Evolutionary conservation across 2,797 vertebrate species (phyloP), one percentile per base, ranked within the genome.

Genomic region (Acipenser transmontanus): DNA sequence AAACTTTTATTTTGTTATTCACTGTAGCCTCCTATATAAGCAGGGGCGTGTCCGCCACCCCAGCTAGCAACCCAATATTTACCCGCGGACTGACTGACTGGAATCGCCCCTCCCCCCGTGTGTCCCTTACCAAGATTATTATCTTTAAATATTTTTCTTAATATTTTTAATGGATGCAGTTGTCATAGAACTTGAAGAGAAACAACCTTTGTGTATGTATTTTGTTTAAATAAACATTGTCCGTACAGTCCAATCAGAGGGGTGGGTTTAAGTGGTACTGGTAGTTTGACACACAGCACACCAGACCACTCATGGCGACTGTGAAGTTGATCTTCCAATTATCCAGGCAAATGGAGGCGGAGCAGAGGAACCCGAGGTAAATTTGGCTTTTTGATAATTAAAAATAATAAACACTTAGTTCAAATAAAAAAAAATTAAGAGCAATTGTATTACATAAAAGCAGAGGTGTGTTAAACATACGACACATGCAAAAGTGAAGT

Each of bases 141-240:
- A 6, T 52, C 50, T 52, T 52, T 8, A 8, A 52, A 52, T 8
- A 52, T 52, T 8, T 52, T 52, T 34, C 2, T 52, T 52, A 52
- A 52, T 12, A 52, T 52, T 52, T 52, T 52, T 34, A 52, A 52
- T 52, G 50, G 50, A 52, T 8, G 50, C 12, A 6, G 50, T 52
- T 52, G 50, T 52, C 50, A 52, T 52, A 52, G 50, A 52, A 52
- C 50, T 52, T 52, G 50, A 52, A 52, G 50, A 52, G 50, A 52
- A 52, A 52, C 50, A 52, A 52, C 50, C 50, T 52, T 52, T 52
- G 50, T 52, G 8, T 52, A 52, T 52, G 50, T 52, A 8, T 52
- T 8, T 52, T 52, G 12, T 52, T 52, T 52, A 52, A 52, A 7
- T 52, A 52, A 52, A 52, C 50, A 52, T 52, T 4, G 50, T 6